Evolutionary conservation across 2,797 vertebrate genomes (phyloP), one percentile per base, ranked within the genome.

Genomic region (Coccyzus lansbergi): DNA sequence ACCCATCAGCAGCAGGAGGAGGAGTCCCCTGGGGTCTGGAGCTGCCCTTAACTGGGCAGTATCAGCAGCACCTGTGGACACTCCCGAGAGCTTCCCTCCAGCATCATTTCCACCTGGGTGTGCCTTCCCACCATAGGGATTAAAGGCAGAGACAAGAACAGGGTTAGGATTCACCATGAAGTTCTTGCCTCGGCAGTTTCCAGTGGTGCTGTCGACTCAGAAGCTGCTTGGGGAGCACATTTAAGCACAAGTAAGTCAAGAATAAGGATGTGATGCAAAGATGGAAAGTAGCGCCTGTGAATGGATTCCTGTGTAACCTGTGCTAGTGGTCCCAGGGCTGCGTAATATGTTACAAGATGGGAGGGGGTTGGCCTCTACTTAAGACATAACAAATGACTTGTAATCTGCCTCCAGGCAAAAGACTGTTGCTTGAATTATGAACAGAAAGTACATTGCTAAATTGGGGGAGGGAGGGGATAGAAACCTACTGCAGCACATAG

Each of bases 151-250:
- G 52, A 20, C 4, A 12, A 33, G 75, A 51, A 0, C 0, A 16
- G 2, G 9, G 0, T 0, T 21, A 36, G 38, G 38, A 38, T 38
- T 38, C 38, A 9, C 38, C 38, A 38, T 38, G 38, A 38, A 38
- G 44, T 4, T 13, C 75, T 40, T 33, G 33, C 1, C 0, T 5
- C 0, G 0, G 2, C 0, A 24, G 7, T 3, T 25, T 6, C 3
- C 3, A 0, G 40, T 0, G 38, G 2, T 16, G 1, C 2, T 5
- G 17, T 1, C 28, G 29, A 34, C 70, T 67, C 10, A 15, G 21
- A 14, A 18, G 38, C 19, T 33, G 51, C 34, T 34, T 31, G 25
- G 21, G 72, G 52, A 76, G 8, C 7, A 1, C 0, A 0, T 33
- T n/a, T 18, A 8, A 36, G 16, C 4, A 12, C 20, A 9, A 26